These are phyloP conservation scores for Hemicentrotus pulcherrimus DNA, from an alignment of 35 echinoderm and acorn worm species.

Conservation along the genomic window DNA sequence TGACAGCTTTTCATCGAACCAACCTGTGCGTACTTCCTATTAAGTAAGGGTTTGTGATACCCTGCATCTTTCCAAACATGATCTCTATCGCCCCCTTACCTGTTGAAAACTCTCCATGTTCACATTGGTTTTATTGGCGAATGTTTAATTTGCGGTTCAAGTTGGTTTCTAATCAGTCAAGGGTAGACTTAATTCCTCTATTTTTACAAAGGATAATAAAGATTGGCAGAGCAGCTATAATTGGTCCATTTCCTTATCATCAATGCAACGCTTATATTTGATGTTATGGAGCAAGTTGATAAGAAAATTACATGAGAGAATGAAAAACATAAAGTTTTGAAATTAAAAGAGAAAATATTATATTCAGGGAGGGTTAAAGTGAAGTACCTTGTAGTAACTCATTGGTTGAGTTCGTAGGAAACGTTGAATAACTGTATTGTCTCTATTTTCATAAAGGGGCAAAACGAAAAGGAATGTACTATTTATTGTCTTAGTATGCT, in stretches of 20 bases:
- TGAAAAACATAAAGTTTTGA: neutral
- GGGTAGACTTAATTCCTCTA: conserved; percentile 18
- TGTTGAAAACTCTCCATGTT: conserved; percentile 30
- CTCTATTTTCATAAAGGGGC: too few relatives aligned
- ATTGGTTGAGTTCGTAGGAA: too few relatives aligned
- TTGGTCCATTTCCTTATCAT: conserved; percentile 7
- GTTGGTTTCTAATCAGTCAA: conserved; percentile 42
- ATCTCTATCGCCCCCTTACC: neutral
- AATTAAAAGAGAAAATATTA: too few relatives aligned
- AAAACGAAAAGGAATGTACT: too few relatives aligned
- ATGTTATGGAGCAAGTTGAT: neutral
- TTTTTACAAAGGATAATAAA: neutral
- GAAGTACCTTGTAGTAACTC: too few relatives aligned
- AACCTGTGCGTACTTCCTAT: conserved; percentile 46
- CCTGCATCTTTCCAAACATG: neutral
- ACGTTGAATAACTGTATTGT: too few relatives aligned
- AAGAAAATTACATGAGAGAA: neutral
- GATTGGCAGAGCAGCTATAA: neutral
- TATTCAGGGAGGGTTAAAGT: too few relatives aligned
- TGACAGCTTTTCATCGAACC: conserved; percentile 16
- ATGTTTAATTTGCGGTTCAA: conserved; percentile 8
- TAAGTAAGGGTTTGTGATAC: conserved; percentile 16
- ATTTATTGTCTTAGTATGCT: too few relatives aligned
- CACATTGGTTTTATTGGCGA: neutral
- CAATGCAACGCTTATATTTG: neutral